Evolutionary conservation across 2,888 invertebrate species (phyloP), one percentile per base, ranked within the genome.

Genomic region (Trypoxylon attenuatum): DNA sequence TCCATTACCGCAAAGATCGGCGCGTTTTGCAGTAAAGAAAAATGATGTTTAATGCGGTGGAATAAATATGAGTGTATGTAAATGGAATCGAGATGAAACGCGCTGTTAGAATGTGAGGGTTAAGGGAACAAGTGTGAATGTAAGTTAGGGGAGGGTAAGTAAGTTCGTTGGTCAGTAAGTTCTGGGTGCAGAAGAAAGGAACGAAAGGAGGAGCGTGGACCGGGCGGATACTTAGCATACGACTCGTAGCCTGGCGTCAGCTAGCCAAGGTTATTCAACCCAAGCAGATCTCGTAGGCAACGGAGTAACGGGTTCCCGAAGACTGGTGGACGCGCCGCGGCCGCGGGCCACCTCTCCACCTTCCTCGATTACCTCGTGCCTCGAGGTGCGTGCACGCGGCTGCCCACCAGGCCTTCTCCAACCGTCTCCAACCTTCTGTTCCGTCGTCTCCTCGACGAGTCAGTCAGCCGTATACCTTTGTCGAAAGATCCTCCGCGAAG

Each of bases 401-500:
- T 25, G 33, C 56, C 45, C 38, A 38, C 61, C 67, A 59, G n/a
- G 42, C 62, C 70, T 69, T 72, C 72, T 53, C 38, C 53, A 42
- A 29, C 43, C 57, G 27, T 51, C 54, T 33, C 52, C 33, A 10
- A 33, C 33, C 33, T 33, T 33, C 33, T 33, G 33, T 13, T 33
- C 33, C 33, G n/a, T n/a, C n/a, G n/a, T n/a, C n/a, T n/a, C 41
- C 19, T 62, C 50, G 62, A 47, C 42, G 52, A 57, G 47, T 84
- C 85, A 83, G 85, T 85, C 83, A 85, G 84, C 84, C 85, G 85
- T 85, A 81, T 79, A 83, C 71, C 76, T 74, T 73, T 73, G 84
- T 84, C 82, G 78, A 79, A 85, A 80, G 79, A 84, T 84, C 83
- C 79, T 79, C 84, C 76, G 76, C 76, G 70, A 67, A 63, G 71